A percentile compares a stretch with the other conserved stretches of the same genome.
These are phyloP conservation scores for Sebastes miniatus DNA, from an alignment of 2,797 vertebrate species.

Conservation along the genomic window DNA sequence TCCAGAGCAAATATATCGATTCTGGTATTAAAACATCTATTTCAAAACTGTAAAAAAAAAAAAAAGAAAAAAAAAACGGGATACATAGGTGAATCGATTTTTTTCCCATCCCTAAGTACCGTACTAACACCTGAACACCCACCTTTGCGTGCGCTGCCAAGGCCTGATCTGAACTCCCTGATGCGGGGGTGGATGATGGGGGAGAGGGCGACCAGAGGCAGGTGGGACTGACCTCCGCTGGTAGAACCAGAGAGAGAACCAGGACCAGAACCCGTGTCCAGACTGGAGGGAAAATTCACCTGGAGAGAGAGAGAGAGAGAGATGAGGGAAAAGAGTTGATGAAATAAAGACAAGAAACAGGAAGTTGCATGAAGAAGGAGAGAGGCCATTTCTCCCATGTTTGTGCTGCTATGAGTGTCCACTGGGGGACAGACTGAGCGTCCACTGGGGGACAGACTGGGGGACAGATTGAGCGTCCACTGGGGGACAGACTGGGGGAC, in stretches of 20 bases:
- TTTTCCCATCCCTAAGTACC: too few relatives aligned
- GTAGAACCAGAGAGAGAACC: slow-evolving; percentile 60
- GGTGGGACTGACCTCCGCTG: slow-evolving; percentile 79
- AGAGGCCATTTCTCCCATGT: neutral
- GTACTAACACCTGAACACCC: neutral
- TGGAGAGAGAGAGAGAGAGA: slow-evolving; percentile 48
- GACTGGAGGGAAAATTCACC: slow-evolving; percentile 94
- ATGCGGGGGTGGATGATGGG: slow-evolving; percentile 96
- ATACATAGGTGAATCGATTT: too few relatives aligned
- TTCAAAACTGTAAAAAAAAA: too few relatives aligned
- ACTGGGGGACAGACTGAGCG: too few relatives aligned
- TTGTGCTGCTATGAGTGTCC: too few relatives aligned
- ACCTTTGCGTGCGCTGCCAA: slow-evolving; percentile 87
- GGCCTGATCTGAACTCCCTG: slow-evolving; percentile 90
- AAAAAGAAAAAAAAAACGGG: too few relatives aligned
- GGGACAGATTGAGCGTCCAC: too few relatives aligned
- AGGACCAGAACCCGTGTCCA: slow-evolving; percentile 84
- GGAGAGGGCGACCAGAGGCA: slow-evolving; percentile 91
- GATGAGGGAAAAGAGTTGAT: too few relatives aligned
- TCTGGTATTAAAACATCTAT: too few relatives aligned
- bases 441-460: too few relatives aligned
- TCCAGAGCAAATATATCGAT: too few relatives aligned
- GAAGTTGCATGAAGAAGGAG: neutral
- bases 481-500: too few relatives aligned
- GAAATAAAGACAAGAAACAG: neutral